Evolutionary conservation across 2,797 vertebrate genomes (phyloP).

Genomic region (Pseudopleuronectes americanus): DNA sequence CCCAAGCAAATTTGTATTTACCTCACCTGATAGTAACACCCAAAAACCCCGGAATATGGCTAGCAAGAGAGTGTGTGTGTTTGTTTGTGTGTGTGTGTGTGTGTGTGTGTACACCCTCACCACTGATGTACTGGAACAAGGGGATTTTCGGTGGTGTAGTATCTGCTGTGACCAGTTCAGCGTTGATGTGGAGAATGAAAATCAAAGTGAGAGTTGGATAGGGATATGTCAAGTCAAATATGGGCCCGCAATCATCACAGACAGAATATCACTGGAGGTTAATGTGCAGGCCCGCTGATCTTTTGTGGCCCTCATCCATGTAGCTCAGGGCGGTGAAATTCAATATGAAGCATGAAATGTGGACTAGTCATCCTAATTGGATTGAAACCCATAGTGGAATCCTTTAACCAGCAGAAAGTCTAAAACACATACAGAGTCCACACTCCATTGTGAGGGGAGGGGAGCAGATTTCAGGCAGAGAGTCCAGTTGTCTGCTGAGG

Average conservation of each 20-base stretch:
- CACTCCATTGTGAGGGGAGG: constrained; percentile 46
- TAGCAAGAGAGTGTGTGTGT: not conserved
- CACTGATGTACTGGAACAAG: constrained; percentile 43
- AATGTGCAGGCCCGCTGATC: constrained; percentile 67
- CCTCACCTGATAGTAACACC: constrained; percentile 69
- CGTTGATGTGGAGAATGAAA: constrained; percentile 56
- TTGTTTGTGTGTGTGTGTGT: not conserved
- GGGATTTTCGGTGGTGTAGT: constrained; percentile 30
- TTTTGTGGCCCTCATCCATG: constrained; percentile 56
- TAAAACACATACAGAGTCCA: constrained; percentile 39
- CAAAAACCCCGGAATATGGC: constrained; percentile 53
- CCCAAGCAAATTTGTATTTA: constrained; percentile 67
- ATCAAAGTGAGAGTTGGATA: constrained; percentile 68
- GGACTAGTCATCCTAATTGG: constrained; percentile 74
- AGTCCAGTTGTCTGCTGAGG: constrained; percentile 38
- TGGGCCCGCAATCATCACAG: constrained; percentile 57
- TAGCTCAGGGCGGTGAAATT: constrained; percentile 68
- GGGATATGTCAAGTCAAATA: constrained; percentile 68
- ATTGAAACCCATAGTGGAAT: constrained; percentile 64
- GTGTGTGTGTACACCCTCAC: constrained; percentile 21
- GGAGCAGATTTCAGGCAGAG: constrained; percentile 34
- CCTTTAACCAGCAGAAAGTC: constrained; percentile 56
- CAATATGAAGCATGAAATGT: constrained; percentile 75
- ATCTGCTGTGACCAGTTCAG: constrained; percentile 52
- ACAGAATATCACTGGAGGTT: constrained; percentile 54